Conservation (phyloP, 2,888 invertebrate genomes). For the Tenthredo amoena region DNA sequence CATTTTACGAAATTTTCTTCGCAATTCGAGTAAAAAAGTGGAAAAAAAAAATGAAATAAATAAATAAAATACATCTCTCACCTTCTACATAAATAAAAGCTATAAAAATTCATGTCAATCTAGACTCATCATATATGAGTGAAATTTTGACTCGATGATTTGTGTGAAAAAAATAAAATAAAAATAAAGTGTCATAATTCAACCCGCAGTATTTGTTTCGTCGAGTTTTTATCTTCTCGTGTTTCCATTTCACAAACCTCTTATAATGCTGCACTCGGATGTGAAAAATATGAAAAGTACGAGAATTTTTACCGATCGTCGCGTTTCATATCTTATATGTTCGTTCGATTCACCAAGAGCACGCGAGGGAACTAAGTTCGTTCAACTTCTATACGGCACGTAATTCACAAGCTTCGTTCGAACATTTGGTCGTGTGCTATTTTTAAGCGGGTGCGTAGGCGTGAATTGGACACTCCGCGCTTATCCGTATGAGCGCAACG, state of each 20-base stretch:
- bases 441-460: constrained; percentile 39
- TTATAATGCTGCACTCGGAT: background rate
- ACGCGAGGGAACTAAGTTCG: constrained; percentile 20
- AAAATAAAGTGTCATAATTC: background rate
- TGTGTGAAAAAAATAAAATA: background rate
- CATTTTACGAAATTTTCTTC: background rate
- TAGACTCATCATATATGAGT: background rate
- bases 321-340: background rate
- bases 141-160: background rate
- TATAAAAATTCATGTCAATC: background rate
- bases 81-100: background rate
- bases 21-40: background rate
- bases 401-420: constrained; percentile 41
- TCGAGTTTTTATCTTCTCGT: background rate
- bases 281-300: background rate
- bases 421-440: constrained; percentile 41
- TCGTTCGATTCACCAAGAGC: background rate
- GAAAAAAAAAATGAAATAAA: too few species aligned
- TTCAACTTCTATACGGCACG: constrained; percentile 43
- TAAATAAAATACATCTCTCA: background rate
- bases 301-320: background rate
- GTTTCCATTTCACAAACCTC: background rate
- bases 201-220: background rate
- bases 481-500: background rate
- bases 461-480: constrained; percentile 36